phyloP scores from a whole-genome alignment of 2,888 invertebrate genomes.

The Limnephilus auricula region DNA sequence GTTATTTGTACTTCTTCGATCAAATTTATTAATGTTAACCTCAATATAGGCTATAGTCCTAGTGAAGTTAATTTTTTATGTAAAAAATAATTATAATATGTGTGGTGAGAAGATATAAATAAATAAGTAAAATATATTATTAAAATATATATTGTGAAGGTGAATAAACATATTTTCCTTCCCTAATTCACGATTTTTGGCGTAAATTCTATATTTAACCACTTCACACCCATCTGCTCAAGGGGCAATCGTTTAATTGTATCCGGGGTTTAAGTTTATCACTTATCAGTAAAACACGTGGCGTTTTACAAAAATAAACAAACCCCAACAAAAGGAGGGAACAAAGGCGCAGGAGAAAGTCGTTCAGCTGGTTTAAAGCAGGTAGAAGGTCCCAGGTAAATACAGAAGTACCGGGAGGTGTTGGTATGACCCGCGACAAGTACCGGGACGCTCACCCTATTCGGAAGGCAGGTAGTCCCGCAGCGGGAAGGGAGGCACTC shows the following conservation, averaged over 20 bases:
- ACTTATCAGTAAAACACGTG: slow-evolving; percentile 30
- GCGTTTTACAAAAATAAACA: slow-evolving; percentile 34
- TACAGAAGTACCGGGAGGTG: not conserved
- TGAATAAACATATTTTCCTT: not conserved
- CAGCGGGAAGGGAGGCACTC: not conserved
- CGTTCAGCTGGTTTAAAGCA: slow-evolving; percentile 14
- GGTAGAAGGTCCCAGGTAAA: not conserved
- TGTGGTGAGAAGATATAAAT: too few relatives aligned
- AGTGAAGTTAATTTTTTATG: too few relatives aligned
- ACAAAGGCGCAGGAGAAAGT: slow-evolving; percentile 8
- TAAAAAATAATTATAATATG: too few relatives aligned
- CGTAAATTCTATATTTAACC: not conserved
- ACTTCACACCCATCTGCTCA: not conserved
- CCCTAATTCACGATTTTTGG: not conserved
- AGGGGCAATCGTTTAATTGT: not conserved
- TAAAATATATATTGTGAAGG: not conserved
- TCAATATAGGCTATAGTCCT: too few relatives aligned
- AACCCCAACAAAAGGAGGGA: slow-evolving; percentile 2
- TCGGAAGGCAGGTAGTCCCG: not conserved
- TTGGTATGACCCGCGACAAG: slow-evolving; percentile 3
- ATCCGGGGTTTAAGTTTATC: slow-evolving; percentile 26
- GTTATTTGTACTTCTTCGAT: too few relatives aligned
- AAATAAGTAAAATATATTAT: too few relatives aligned
- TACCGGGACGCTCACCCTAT: not conserved
- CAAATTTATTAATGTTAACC: too few relatives aligned